These are phyloP conservation scores for Drosophila subsilvestris DNA, from an alignment of 2,888 invertebrate species.

Conservation along the genomic window DNA sequence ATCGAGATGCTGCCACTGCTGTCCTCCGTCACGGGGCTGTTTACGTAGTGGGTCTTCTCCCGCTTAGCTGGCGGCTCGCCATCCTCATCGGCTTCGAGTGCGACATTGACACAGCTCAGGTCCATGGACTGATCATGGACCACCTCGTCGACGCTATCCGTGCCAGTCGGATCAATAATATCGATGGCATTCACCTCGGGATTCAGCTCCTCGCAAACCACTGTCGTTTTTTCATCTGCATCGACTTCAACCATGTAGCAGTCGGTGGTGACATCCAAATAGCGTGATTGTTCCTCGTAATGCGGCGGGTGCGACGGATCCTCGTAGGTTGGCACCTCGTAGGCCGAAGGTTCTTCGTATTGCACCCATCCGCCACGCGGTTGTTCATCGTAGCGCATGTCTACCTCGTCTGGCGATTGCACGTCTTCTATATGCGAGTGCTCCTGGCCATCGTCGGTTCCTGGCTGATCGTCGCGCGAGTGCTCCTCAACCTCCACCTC, in stretches of 20 bases:
- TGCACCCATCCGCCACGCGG: background rate
- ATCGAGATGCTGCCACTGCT: constrained; percentile 6
- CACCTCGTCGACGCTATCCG: no score
- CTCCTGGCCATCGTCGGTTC: background rate
- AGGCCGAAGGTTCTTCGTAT: background rate
- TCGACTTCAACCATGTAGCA: background rate
- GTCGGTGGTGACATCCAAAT: background rate
- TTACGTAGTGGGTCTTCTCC: background rate
- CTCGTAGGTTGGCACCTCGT: background rate
- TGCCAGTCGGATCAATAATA: background rate
- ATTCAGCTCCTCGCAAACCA: background rate
- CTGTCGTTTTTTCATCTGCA: background rate
- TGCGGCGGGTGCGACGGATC: background rate
- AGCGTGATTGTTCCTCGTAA: background rate
- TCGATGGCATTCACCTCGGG: background rate
- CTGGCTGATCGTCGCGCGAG: background rate
- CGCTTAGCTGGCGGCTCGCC: background rate
- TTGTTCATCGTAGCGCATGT: background rate
- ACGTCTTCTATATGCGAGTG: no score
- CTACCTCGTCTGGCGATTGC: background rate
- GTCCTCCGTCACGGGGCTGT: constrained; percentile 32
- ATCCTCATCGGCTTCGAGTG: background rate
- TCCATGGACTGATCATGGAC: no score
- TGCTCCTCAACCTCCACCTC: background rate
- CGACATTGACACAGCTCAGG: no score